Base-by-base conservation (phyloP, 1,140 invertebrate species). In the Dendroctonus ponderosae region DNA sequence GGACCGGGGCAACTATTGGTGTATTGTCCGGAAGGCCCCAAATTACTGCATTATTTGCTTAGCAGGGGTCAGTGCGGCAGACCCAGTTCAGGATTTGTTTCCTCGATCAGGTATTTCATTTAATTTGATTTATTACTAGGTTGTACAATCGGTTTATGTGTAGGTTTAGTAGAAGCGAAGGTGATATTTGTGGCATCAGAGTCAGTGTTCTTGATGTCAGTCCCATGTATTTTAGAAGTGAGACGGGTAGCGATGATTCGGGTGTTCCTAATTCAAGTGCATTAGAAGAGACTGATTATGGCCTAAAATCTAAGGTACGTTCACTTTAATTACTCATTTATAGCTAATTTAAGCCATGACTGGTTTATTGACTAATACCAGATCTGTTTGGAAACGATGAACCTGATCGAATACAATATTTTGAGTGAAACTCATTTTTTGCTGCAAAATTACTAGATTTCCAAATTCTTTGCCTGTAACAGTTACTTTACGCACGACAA, bases 131-230 rank as follows among this genome's bases (percentile, higher is more conserved):
- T 12, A 8, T 52, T 3, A 8, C 11, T 11, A 40, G 37, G 3
- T n/a, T 7, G 26, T 2, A 38, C 39, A 7, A 54, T 15, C 37
- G 6, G 15, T 15, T 8, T 50, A 57, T 49, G 49, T 51, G 41
- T 58, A 79, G 81, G 12, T 73, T 83, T 9, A 83, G 83, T 72
- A 75, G 82, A 11, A 83, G 83, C 60, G 81, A 83, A 60, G 81
- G 82, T 5, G 82, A 84, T 72, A 71, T 84, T 11, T 75, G 72
- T 61, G 39, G 26, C 14, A 56, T 44, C n/a, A 46, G 46, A 12
- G 54, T 42, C 5, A 60, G 65, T 58, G 46, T 66, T 70, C 59
- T 73, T 26, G 61, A 75, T 48, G n/a, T n/a, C n/a, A 71, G 72
- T 58, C 71, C 71, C 4, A 53, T 69, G 15, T 74, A 74, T 69